phyloP scores from a whole-genome alignment of 2,113 vertebrate species.

The Peromyscus maniculatus region DNA sequence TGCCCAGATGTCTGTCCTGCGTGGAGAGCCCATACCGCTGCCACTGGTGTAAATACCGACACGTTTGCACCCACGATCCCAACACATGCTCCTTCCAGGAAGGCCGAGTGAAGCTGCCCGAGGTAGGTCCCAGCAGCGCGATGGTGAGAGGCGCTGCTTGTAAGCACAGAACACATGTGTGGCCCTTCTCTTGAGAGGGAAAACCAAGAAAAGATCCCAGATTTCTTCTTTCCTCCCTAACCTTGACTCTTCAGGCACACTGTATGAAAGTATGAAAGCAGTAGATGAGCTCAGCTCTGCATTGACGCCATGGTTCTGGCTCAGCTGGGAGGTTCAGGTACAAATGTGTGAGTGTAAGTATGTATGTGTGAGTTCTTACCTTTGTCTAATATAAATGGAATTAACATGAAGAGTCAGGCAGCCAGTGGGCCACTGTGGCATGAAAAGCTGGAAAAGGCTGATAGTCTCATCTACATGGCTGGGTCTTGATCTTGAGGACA shows the following conservation, averaged over 20 bases:
- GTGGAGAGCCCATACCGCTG: conserved; percentile 98
- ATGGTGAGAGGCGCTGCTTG: not conserved
- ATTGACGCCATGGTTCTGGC: not conserved
- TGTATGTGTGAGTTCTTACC: not conserved
- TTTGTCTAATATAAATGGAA: conserved; percentile 22
- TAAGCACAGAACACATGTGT: not conserved
- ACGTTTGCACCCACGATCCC: conserved; percentile 97
- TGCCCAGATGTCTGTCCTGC: conserved; percentile 94
- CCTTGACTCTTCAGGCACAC: not conserved
- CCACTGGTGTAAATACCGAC: conserved; percentile 99
- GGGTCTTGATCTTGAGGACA: not conserved
- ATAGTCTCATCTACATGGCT: not conserved
- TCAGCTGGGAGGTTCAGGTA: not conserved
- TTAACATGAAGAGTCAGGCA: not conserved
- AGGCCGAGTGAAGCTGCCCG: conserved; percentile 95
- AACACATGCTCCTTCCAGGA: conserved; percentile 98
- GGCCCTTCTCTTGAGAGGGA: not conserved
- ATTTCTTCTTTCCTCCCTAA: not conserved
- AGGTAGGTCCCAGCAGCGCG: conserved; percentile 87
- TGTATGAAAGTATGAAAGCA: not conserved
- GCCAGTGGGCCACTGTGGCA: not conserved
- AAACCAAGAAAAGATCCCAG: not conserved
- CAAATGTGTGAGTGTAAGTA: not conserved
- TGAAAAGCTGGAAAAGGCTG: not conserved
- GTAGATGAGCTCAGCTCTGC: not conserved